Conservation (phyloP, 2,113 vertebrate species). For the Hypocryptadius cinnamomeus region DNA sequence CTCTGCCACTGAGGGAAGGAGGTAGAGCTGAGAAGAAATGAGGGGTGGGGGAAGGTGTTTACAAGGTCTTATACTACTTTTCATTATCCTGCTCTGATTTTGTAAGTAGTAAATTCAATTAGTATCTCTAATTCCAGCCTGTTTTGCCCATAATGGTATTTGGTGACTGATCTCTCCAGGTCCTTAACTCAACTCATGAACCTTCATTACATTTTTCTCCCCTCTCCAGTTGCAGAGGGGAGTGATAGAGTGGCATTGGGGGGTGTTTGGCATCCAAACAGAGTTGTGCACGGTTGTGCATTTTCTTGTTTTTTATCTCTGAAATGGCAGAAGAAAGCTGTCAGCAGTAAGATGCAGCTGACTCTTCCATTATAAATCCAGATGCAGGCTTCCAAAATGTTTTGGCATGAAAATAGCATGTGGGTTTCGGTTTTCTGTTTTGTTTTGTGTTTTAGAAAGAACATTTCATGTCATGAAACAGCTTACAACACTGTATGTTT, state of each 20-base stretch:
- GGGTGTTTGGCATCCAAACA: background rate
- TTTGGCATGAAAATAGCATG: background rate
- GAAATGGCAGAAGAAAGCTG: background rate
- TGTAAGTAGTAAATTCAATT: background rate
- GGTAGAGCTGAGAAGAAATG: background rate
- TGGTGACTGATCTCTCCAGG: background rate
- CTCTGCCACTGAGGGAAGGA: background rate
- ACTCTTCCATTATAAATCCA: background rate
- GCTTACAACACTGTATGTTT: background rate
- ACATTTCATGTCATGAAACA: background rate
- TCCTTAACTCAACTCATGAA: background rate
- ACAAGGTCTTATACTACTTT: background rate
- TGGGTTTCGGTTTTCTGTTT: background rate
- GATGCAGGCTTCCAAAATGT: background rate
- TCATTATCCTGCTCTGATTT: background rate
- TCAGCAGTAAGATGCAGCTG: background rate
- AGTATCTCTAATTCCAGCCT: background rate
- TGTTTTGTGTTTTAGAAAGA: background rate
- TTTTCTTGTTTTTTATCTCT: background rate
- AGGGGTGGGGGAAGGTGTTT: background rate
- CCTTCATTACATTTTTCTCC: background rate
- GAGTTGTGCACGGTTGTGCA: background rate
- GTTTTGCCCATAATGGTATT: rapidly evolving
- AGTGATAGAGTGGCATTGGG: background rate
- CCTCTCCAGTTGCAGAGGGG: background rate